Conservation (phyloP, 2,888 invertebrate genomes). For the Melieria omissa region DNA sequence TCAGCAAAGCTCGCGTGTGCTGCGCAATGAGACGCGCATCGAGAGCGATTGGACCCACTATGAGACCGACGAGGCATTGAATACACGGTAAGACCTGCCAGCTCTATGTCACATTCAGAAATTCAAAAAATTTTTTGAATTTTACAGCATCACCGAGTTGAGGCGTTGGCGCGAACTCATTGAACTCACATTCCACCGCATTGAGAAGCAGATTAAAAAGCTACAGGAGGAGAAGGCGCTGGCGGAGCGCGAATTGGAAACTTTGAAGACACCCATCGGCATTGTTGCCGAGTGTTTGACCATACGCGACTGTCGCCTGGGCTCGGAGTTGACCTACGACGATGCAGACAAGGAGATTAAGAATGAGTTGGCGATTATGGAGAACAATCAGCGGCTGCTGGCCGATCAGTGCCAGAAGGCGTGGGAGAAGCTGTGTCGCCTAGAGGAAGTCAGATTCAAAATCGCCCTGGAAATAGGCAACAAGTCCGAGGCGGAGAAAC, state of each 20-base stretch:
- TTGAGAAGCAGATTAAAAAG: slow-evolving; percentile 74
- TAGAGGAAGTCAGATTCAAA: slow-evolving; percentile 80
- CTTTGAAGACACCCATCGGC: slow-evolving; percentile 73
- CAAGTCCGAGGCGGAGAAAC: slow-evolving; percentile 81
- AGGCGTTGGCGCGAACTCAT: slow-evolving; percentile 71
- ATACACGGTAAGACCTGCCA: slow-evolving; percentile 70
- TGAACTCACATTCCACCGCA: slow-evolving; percentile 69
- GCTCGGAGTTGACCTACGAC: slow-evolving; percentile 81
- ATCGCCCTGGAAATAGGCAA: slow-evolving; percentile 80
- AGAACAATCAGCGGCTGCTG: slow-evolving; percentile 77
- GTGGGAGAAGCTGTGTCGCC: slow-evolving; percentile 83
- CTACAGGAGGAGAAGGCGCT: slow-evolving; percentile 78
- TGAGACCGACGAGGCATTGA: slow-evolving; percentile 78
- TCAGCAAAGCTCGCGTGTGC: slow-evolving; percentile 76
- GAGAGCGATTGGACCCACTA: slow-evolving; percentile 83
- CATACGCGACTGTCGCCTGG: slow-evolving; percentile 79
- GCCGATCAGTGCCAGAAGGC: slow-evolving; percentile 80
- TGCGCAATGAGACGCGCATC: slow-evolving; percentile 80
- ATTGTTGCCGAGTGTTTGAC: slow-evolving; percentile 80
- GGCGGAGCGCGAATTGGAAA: slow-evolving; percentile 80
- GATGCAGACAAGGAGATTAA: slow-evolving; percentile 81
- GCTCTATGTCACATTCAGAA: not conserved
- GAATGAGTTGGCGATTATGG: slow-evolving; percentile 79
- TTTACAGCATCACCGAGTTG: slow-evolving; percentile 69
- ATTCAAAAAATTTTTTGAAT: too few relatives aligned